Evolutionary conservation across 1,140 invertebrate genomes (phyloP), one percentile per base, ranked within the genome.

Genomic region (Nasonia vitripennis): DNA sequence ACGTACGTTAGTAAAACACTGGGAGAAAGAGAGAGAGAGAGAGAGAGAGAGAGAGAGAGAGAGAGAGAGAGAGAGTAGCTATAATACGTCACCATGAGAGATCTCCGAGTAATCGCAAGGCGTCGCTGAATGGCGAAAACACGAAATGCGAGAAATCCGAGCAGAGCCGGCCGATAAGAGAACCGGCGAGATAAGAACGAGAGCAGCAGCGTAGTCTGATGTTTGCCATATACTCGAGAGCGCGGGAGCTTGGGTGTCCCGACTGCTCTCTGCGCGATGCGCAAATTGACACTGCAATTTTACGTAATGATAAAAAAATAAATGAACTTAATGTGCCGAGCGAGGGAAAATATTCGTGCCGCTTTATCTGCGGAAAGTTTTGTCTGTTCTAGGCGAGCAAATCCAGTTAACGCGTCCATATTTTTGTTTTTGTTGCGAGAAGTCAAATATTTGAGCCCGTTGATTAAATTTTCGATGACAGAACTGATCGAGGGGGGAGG

Each of bases 271-370:
- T 27, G 1, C 34, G 34, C 4, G 68, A 34, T 20, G 71, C 74
- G 17, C 62, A 70, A 78, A 83, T 83, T 70, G 62, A 83, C 82
- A 34, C 55, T 27, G 51, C 48, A 83, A 75, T 83, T 83, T 83
- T 77, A 34, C 17, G 45, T 34, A 23, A 74, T 9, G 71, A 75
- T 74, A 82, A 71, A 80, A 68, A 80, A 68, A 67, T 1, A 5
- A 41, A 27, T 55, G 27, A 79, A 79, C n/a, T 77, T 27, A 6
- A 37, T 37, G n/a, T 41, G 41, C 11, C 2, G 20, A 17, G 68
- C 2, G 20, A 17, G 68, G 41, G 41, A 48, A 27, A 17, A 34
- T 48, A 51, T 48, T 70, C 11, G 2, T 67, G 10, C 1, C 17
- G 27, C 45, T 62, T 78, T 78, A 78, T 62, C 5, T 14, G 17